A percentile compares a stretch with the other conserved stretches of the same genome.
phyloP scores from a whole-genome alignment of 2,113 vertebrate genomes.

The Brachypodius melanocephalos region DNA sequence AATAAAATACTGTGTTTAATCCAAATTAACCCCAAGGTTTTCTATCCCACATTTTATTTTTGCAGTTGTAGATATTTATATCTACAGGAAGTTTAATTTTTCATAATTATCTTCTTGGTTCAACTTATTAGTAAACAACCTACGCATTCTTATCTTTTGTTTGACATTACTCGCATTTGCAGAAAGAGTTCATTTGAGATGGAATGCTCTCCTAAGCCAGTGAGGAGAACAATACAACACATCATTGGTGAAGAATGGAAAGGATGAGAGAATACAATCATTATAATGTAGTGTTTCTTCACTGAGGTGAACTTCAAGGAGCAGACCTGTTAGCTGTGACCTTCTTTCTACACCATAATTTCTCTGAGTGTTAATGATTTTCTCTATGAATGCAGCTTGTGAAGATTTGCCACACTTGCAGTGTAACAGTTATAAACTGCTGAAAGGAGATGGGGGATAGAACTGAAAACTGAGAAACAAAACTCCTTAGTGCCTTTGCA shows the following conservation, averaged over 20 bases:
- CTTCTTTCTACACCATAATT: not conserved
- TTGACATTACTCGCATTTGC: not conserved
- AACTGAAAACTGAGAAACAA: not conserved
- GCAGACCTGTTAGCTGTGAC: not conserved
- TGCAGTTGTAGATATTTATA: not conserved
- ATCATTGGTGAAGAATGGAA: not conserved
- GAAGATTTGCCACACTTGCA: not conserved
- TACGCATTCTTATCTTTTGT: not conserved
- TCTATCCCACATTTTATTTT: not conserved
- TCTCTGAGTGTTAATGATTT: not conserved
- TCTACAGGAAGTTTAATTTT: not conserved
- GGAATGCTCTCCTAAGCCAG: not conserved
- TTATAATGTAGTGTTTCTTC: rapidly evolving
- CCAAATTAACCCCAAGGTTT: not conserved
- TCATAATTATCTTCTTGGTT: not conserved
- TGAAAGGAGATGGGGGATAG: not conserved
- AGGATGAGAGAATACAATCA: not conserved
- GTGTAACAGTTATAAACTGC: not conserved
- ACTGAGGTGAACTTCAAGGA: not conserved
- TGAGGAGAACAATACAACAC: not conserved
- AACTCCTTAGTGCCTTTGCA: not conserved
- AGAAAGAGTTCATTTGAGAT: not conserved
- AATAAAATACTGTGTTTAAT: not conserved
- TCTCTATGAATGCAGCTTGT: not conserved
- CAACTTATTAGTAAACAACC: not conserved